Evolutionary conservation across 2,888 invertebrate species (phyloP).

Genomic region (Mythimna loreyi): DNA sequence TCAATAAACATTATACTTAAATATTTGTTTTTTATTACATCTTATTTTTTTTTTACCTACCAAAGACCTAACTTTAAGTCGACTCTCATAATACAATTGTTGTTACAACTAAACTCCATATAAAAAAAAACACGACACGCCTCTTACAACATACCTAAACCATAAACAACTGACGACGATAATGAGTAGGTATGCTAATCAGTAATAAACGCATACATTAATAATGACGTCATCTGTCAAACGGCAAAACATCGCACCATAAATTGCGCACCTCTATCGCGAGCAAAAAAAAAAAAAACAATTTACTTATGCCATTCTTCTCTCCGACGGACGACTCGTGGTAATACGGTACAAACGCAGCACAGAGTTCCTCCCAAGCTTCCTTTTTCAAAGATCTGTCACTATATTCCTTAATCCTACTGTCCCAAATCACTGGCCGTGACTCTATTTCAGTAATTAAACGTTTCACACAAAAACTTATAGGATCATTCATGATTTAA

Average conservation of each 20-base stretch:
- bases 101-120: too few relatives aligned
- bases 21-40: neutral
- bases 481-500: neutral
- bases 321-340: constrained; percentile 17
- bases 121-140: too few relatives aligned
- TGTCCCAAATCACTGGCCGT: constrained; percentile 30
- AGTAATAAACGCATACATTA: too few relatives aligned
- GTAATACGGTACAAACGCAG: constrained; percentile 16
- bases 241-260: neutral
- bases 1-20: neutral
- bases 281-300: neutral
- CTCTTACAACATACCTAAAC: too few relatives aligned
- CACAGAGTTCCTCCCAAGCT: constrained; percentile 38
- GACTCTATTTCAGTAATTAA: constrained; percentile 35
- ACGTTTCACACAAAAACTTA: constrained; percentile 25
- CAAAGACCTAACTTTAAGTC: too few relatives aligned
- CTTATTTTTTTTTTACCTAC: too few relatives aligned
- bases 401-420: constrained; percentile 22
- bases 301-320: constrained; percentile 11
- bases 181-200: too few relatives aligned
- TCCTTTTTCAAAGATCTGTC: constrained; percentile 27
- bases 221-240: too few relatives aligned
- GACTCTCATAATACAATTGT: too few relatives aligned
- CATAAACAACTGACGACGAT: too few relatives aligned
- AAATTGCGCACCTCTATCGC: neutral